Conservation (phyloP, 1,140 invertebrate genomes). For the Spodoptera litura region DNA sequence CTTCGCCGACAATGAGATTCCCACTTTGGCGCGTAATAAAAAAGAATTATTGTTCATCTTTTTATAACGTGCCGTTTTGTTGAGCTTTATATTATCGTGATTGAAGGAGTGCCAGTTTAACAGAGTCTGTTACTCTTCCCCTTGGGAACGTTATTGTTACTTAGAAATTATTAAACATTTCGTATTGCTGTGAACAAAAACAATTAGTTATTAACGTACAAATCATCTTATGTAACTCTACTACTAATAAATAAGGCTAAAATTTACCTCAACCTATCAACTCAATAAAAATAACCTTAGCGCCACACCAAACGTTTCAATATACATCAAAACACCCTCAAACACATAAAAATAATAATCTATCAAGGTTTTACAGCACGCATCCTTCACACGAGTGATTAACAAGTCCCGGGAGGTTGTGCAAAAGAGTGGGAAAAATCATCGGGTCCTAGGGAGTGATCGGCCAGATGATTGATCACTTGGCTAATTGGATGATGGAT, state of each 20-base stretch:
- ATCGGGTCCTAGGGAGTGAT: slow-evolving; percentile 79
- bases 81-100: slow-evolving; percentile 74
- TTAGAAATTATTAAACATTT: slow-evolving; percentile 24
- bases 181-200: no score
- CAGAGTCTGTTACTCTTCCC: slow-evolving; percentile 21
- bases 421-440: slow-evolving; percentile 79
- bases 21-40: slow-evolving; percentile 85
- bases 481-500: slow-evolving; percentile 89
- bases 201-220: no score
- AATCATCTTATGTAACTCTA: no score
- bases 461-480: slow-evolving; percentile 87
- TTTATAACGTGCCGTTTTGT: slow-evolving; percentile 81
- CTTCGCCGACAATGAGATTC: slow-evolving; percentile 84
- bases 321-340: background rate
- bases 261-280: background rate
- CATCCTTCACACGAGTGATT: slow-evolving; percentile 73
- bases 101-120: slow-evolving; percentile 73
- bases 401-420: slow-evolving; percentile 72
- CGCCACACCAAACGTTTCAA: background rate
- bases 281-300: background rate
- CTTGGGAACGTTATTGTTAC: slow-evolving; percentile 1
- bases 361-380: slow-evolving; percentile 54
- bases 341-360: slow-evolving; percentile 49
- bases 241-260: background rate
- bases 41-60: slow-evolving; percentile 86